phyloP scores from a whole-genome alignment of 2,797 vertebrate genomes.

The Rhynchonycteris naso region DNA sequence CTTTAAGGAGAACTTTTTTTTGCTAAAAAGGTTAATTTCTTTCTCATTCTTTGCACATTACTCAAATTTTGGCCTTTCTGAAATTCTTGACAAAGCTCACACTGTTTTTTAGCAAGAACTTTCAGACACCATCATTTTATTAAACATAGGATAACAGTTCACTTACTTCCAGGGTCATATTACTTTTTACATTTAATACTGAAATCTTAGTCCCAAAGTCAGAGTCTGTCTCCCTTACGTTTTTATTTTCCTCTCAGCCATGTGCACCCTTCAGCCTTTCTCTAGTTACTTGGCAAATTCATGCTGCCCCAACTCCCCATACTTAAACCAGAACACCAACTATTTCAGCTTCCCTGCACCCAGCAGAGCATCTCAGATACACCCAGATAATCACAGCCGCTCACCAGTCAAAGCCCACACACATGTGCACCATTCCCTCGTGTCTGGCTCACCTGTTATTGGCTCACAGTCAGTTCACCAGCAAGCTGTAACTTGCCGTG shows the following conservation, averaged over 20 bases:
- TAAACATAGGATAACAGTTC: background rate
- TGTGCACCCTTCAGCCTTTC: background rate
- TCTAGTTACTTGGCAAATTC: background rate
- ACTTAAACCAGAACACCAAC: background rate
- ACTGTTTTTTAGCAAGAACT: slow-evolving; percentile 41
- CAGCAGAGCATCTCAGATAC: background rate
- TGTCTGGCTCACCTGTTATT: background rate
- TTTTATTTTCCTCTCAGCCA: background rate
- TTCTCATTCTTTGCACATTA: slow-evolving; percentile 58
- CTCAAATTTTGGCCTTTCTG: slow-evolving; percentile 33
- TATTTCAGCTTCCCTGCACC: background rate
- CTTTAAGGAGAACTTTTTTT: background rate
- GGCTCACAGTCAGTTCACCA: background rate
- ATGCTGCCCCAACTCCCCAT: background rate
- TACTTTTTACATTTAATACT: background rate
- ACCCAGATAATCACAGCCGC: background rate
- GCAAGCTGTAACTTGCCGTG: background rate
- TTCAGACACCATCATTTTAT: slow-evolving; percentile 35
- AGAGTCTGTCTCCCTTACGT: background rate
- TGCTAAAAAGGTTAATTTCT: slow-evolving; percentile 21
- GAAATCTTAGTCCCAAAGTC: background rate
- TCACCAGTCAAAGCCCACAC: background rate
- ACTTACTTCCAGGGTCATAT: background rate
- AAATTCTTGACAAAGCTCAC: slow-evolving; percentile 45
- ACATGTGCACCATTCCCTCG: no score